These are phyloP conservation scores for Phalanger gymnotis DNA, from an alignment of 2,797 vertebrate species.

Conservation along the genomic window DNA sequence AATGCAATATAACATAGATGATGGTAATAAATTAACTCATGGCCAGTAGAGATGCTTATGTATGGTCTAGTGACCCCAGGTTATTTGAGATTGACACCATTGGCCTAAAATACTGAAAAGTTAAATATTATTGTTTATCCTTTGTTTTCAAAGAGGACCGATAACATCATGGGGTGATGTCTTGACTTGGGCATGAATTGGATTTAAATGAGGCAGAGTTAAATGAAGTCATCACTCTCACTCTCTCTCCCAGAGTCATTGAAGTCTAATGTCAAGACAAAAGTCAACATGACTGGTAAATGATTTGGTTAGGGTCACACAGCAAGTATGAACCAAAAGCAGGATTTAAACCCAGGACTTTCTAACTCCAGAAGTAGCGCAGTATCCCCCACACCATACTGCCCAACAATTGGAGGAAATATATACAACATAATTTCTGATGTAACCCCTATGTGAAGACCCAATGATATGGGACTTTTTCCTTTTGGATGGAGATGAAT, in stretches of 20 bases:
- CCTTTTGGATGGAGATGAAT: background rate
- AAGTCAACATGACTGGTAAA: background rate
- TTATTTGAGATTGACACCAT: background rate
- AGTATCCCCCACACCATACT: background rate
- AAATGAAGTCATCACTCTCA: no score
- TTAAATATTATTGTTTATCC: background rate
- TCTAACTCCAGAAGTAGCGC: background rate
- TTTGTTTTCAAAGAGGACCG: no score
- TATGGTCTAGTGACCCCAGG: background rate
- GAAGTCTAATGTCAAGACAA: no score
- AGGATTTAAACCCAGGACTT: background rate
- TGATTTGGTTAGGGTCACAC: background rate
- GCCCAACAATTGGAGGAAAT: background rate
- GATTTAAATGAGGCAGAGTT: no score
- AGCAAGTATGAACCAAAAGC: background rate
- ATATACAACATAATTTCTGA: background rate
- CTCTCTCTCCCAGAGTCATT: no score
- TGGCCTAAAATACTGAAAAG: background rate
- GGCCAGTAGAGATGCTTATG: background rate
- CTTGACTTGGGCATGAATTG: no score
- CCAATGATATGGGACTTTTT: background rate
- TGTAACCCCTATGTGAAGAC: background rate
- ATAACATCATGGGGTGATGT: no score
- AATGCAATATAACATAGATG: background rate
- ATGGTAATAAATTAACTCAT: background rate